Evolutionary conservation across 1,140 invertebrate genomes (phyloP).

Genomic region (Caligus rogercresseyi): DNA sequence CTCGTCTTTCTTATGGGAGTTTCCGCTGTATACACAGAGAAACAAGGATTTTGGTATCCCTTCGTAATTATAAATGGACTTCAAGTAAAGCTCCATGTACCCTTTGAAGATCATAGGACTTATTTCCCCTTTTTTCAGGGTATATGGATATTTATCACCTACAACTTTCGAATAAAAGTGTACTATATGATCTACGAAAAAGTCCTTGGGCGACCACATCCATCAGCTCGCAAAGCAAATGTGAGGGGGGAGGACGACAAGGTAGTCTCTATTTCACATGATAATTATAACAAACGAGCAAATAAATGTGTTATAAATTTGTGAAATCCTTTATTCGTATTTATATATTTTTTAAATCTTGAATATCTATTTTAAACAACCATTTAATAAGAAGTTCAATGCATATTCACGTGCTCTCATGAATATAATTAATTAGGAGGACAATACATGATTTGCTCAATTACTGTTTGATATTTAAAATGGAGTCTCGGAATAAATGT

Average conservation of each 20-base stretch:
- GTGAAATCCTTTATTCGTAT: no score
- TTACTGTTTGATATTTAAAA: no score
- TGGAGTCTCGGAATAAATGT: no score
- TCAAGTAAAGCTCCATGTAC: neutral
- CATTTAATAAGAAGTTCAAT: no score
- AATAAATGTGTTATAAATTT: no score
- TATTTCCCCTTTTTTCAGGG: neutral
- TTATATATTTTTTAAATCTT: no score
- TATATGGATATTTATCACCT: neutral
- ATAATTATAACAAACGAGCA: no score
- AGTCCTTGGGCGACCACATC: neutral
- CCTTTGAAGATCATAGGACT: neutral
- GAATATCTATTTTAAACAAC: no score
- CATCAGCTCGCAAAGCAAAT: neutral
- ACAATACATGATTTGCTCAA: no score
- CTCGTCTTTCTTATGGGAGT: neutral
- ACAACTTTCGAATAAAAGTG: neutral
- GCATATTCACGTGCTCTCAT: no score
- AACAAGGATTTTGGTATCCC: neutral
- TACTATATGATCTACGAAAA: neutral
- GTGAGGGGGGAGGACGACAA: neutral
- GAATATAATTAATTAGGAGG: no score
- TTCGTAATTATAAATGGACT: neutral
- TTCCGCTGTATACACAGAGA: neutral
- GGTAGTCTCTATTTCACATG: no score